phyloP scores from a whole-genome alignment of 2,797 vertebrate genomes.

The Enteromius mattozi region DNA sequence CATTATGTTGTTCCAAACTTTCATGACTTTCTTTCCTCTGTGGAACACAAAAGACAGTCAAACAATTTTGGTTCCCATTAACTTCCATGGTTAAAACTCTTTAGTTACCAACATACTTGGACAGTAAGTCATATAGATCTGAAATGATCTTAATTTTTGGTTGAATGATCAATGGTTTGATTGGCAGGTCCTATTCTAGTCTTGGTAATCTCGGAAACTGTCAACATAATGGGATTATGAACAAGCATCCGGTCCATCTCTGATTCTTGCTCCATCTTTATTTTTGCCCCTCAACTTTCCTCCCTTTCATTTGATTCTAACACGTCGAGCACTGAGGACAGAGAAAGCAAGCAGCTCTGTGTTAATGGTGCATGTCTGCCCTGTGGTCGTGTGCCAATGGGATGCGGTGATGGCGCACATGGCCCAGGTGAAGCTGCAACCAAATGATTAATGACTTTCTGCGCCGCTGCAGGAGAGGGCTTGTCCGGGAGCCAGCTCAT shows the following conservation, averaged over 20 bases:
- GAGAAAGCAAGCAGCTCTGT: constrained; percentile 3
- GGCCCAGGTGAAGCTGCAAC: constrained; percentile 54
- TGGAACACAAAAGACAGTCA: neutral
- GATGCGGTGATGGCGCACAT: constrained; percentile 44
- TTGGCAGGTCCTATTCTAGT: constrained; percentile 15
- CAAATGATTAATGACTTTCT: constrained; percentile 62
- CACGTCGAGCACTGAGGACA: constrained; percentile 2
- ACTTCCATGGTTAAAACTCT: neutral
- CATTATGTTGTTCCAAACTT: too few species aligned
- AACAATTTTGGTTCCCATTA: neutral
- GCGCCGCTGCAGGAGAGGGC: constrained; percentile 27
- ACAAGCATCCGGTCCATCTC: constrained; percentile 42
- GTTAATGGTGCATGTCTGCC: constrained; percentile 55
- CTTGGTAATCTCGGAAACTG: constrained; percentile 33
- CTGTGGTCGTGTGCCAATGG: constrained; percentile 41
- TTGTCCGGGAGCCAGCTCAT: constrained; percentile 27
- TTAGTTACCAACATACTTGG: neutral
- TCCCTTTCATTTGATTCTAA: constrained; percentile 5
- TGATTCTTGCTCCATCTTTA: constrained; percentile 1
- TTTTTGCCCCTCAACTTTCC: constrained; percentile 5
- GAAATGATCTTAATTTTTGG: neutral
- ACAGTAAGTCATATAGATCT: neutral
- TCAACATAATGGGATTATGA: constrained; percentile 47
- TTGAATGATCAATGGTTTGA: neutral
- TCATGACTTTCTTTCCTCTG: too few species aligned